phyloP scores from a whole-genome alignment of 1,140 invertebrate species.

The Tetragonula clypearis region DNA sequence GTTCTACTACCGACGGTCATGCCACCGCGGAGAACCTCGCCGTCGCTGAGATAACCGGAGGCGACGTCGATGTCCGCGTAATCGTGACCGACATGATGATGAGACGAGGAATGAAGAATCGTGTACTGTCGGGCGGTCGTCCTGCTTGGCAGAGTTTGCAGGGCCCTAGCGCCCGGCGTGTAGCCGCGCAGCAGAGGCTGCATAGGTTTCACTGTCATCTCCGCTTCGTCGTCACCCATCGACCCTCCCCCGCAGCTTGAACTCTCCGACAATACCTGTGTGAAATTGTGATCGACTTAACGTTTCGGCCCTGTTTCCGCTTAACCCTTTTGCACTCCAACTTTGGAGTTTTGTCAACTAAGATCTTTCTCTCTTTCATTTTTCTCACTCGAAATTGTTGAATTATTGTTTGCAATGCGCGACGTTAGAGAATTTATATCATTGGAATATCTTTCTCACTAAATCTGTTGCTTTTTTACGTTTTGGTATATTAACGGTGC shows the following conservation, averaged over 20 bases:
- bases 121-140: constrained; percentile 80
- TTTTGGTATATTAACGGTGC: no score
- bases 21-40: constrained; percentile 85
- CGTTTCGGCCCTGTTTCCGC: no score
- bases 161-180: constrained; percentile 82
- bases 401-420: no score
- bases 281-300: not conserved
- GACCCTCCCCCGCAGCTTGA: constrained; percentile 66
- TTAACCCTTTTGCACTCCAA: no score
- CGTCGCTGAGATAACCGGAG: constrained; percentile 89
- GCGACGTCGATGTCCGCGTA: constrained; percentile 83
- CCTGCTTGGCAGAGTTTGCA: constrained; percentile 87
- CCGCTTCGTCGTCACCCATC: constrained; percentile 86
- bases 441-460: no score
- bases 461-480: no score
- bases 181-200: constrained; percentile 92
- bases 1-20: constrained; percentile 77
- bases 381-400: no score
- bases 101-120: constrained; percentile 79
- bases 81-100: constrained; percentile 82
- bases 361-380: no score
- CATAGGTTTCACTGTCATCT: constrained; percentile 95
- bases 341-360: no score
- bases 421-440: no score
- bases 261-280: constrained; percentile 72